A percentile compares a stretch with the other conserved stretches of the same genome.
These are phyloP conservation scores for Zosterops lateralis DNA, from an alignment of 2,113 vertebrate species.

Conservation along the genomic window DNA sequence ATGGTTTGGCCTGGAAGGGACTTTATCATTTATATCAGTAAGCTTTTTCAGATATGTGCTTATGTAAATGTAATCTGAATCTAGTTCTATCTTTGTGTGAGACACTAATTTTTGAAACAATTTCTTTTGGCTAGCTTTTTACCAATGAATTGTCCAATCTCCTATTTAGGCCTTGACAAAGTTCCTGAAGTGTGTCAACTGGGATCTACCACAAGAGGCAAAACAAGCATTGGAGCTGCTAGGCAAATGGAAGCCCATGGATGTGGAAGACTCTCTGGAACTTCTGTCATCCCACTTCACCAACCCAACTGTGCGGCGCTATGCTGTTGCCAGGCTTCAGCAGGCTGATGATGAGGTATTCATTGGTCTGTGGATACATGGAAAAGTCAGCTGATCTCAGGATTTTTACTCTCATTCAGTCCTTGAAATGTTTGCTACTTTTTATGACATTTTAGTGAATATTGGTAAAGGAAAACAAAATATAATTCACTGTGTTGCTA, in stretches of 20 bases:
- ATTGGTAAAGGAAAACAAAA: neutral
- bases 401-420: neutral
- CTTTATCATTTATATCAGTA: neutral
- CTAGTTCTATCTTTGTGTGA: neutral
- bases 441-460: neutral
- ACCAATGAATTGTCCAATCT: neutral
- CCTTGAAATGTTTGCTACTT: neutral
- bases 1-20: neutral
- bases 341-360: constrained; percentile 96
- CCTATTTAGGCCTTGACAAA: constrained; percentile 89
- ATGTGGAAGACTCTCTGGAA: constrained; percentile 96
- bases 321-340: constrained; percentile 89
- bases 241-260: constrained; percentile 97
- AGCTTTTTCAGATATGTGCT: neutral
- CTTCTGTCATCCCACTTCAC: constrained; percentile 93
- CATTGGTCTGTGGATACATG: neutral
- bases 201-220: constrained; percentile 93
- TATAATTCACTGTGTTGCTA: neutral
- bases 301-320: constrained; percentile 91
- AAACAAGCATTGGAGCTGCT: constrained; percentile 95
- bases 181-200: constrained; percentile 98
- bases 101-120: neutral
- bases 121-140: neutral
- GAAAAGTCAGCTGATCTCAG: neutral
- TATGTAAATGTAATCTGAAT: neutral